These are phyloP conservation scores for Trachelus iudaicus DNA, from an alignment of 2,888 invertebrate genomes.

Conservation along the genomic window DNA sequence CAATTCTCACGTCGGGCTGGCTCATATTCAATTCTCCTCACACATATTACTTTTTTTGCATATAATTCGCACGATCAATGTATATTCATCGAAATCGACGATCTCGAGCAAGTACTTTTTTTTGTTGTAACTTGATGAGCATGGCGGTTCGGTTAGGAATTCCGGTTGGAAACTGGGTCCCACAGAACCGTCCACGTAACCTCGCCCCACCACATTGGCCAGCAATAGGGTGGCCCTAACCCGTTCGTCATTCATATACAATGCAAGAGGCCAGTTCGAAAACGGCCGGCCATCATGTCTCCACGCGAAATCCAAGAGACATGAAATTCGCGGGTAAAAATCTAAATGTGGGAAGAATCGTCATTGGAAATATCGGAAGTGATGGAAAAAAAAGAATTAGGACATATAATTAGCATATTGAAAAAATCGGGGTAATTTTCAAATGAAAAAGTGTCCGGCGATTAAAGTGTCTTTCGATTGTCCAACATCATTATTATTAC, in stretches of 20 bases:
- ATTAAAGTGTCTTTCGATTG: not conserved
- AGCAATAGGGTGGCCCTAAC: conserved; percentile 49
- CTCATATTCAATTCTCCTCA: not conserved
- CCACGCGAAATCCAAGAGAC: conserved; percentile 25
- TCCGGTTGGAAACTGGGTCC: not conserved
- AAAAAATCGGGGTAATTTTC: not conserved
- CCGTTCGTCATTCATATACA: conserved; percentile 50
- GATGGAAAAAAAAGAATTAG: not conserved
- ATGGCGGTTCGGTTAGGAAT: not conserved
- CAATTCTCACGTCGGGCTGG: not conserved
- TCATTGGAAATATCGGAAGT: not conserved
- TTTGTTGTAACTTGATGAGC: not conserved
- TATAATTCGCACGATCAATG: not conserved
- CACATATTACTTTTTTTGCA: not conserved
- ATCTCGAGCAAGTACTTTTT: not conserved
- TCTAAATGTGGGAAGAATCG: not conserved
- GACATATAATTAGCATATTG: not conserved
- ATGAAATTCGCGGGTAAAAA: not conserved
- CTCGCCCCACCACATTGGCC: conserved; percentile 49
- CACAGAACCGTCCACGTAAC: not conserved
- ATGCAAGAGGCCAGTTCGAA: conserved; percentile 57
- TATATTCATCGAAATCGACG: not conserved
- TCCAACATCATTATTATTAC: not conserved
- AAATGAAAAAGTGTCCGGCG: not conserved
- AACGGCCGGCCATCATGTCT: conserved; percentile 53